Evolutionary conservation across 2,113 vertebrate genomes (phyloP).

Genomic region (Siphamia tubifer): DNA sequence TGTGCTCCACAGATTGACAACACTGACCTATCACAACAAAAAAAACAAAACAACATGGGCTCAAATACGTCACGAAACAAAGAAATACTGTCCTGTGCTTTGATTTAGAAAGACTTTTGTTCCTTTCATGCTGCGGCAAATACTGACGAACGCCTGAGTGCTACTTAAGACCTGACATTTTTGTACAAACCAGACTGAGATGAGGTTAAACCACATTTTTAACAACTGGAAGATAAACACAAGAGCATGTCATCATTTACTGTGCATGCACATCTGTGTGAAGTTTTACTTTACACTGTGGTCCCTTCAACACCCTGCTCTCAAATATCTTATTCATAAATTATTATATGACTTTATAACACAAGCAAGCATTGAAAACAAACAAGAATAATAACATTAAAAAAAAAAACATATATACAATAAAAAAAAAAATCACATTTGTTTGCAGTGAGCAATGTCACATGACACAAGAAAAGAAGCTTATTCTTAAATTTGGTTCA

Average conservation of each 20-base stretch:
- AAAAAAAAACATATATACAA: neutral
- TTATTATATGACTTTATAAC: slow-evolving; percentile 12
- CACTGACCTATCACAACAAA: neutral
- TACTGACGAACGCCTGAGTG: slow-evolving; percentile 44
- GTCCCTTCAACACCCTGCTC: slow-evolving; percentile 42
- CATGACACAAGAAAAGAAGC: neutral
- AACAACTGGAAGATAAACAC: slow-evolving; percentile 7
- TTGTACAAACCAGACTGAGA: slow-evolving; percentile 6
- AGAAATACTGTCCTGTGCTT: slow-evolving; percentile 27
- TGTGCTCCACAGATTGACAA: neutral
- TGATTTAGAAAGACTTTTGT: slow-evolving; percentile 17
- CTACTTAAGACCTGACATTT: slow-evolving; percentile 31
- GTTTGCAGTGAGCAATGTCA: neutral
- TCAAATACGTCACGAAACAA: neutral
- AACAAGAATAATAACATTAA: too few species aligned
- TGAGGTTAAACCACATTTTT: slow-evolving; percentile 9
- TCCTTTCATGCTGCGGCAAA: slow-evolving; percentile 3
- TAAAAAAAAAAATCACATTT: neutral
- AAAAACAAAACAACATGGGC: neutral
- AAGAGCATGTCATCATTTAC: slow-evolving; percentile 20
- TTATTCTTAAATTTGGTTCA: neutral
- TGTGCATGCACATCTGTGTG: slow-evolving; percentile 6
- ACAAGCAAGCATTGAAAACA: slow-evolving; percentile 29
- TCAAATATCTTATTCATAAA: slow-evolving; percentile 18
- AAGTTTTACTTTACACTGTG: slow-evolving; percentile 14